Percentiles rank a stretch among this genome's conserved stretches.
phyloP scores from a whole-genome alignment of 2,888 invertebrate genomes.

The Drosophila nr. fundita region DNA sequence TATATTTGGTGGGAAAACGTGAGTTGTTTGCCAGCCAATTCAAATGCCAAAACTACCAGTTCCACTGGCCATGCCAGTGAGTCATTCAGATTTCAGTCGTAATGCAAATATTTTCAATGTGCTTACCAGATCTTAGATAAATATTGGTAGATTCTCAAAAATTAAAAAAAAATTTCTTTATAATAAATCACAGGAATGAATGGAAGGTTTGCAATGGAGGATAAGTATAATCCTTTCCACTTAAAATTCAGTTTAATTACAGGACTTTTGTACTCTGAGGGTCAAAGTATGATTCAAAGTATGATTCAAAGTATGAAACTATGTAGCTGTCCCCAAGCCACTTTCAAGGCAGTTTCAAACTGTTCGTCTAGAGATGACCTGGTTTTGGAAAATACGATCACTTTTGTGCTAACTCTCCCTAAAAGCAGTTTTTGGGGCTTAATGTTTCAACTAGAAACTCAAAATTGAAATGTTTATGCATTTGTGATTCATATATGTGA shows the following conservation, averaged over 20 bases:
- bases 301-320: too few species aligned
- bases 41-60: conserved; percentile 21
- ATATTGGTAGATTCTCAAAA: too few species aligned
- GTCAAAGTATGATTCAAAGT: too few species aligned
- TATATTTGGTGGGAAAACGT: conserved; percentile 50
- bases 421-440: not conserved
- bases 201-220: fast-evolving
- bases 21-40: conserved; percentile 34
- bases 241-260: not conserved
- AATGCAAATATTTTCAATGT: not conserved
- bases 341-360: too few species aligned
- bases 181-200: not conserved
- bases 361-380: too few species aligned
- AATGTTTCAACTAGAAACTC: not conserved
- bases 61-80: not conserved
- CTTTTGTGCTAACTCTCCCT: too few species aligned
- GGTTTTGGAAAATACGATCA: too few species aligned
- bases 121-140: too few species aligned
- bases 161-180: fast-evolving
- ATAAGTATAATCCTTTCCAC: not conserved
- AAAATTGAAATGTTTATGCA: too few species aligned
- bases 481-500: not conserved
- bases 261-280: not conserved
- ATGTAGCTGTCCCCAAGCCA: too few species aligned
- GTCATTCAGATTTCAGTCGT: not conserved